Evolutionary conservation across 2,797 vertebrate genomes (phyloP).

Genomic region (Anabas testudineus): DNA sequence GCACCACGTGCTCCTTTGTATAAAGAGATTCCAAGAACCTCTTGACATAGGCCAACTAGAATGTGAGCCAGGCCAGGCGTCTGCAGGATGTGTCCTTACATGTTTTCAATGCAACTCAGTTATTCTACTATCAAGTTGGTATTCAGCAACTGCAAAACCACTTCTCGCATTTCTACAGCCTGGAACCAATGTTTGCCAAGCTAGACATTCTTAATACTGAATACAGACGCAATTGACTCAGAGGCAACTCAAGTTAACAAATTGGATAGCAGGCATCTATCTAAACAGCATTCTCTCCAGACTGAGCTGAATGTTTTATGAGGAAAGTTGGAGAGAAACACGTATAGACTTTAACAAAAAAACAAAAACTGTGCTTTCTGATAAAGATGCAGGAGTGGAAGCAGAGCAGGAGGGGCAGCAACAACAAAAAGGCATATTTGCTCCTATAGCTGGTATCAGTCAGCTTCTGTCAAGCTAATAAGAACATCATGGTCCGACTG

Average conservation of each 20-base stretch:
- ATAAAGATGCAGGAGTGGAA: constrained; percentile 55
- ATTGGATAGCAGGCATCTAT: constrained; percentile 46
- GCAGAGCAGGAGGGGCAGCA: constrained; percentile 31
- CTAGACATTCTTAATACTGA: constrained; percentile 32
- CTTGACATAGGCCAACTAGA: constrained; percentile 1
- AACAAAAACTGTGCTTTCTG: constrained; percentile 32
- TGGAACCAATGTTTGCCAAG: constrained; percentile 35
- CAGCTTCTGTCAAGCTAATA: constrained; percentile 72
- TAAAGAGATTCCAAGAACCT: constrained; percentile 14
- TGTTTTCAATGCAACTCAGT: constrained; percentile 16
- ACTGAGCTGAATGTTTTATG: constrained; percentile 51
- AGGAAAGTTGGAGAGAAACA: constrained; percentile 42
- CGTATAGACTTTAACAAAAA: constrained; percentile 3
- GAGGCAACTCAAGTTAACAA: constrained; percentile 50
- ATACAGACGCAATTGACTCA: constrained; percentile 42
- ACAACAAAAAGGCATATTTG: constrained; percentile 41
- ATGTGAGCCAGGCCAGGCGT: not conserved
- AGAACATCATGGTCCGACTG: constrained; percentile 67
- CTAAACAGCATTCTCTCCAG: constrained; percentile 43
- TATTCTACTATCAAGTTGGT: constrained; percentile 18
- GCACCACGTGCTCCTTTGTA: not conserved
- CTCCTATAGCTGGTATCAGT: constrained; percentile 47
- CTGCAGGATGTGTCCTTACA: constrained; percentile 15
- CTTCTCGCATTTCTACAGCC: constrained; percentile 32
- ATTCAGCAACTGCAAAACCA: constrained; percentile 45